A percentile compares a stretch with the other conserved stretches of the same genome.
Conservation (phyloP, 2,113 vertebrate genomes). For the Lepus europaeus region DNA sequence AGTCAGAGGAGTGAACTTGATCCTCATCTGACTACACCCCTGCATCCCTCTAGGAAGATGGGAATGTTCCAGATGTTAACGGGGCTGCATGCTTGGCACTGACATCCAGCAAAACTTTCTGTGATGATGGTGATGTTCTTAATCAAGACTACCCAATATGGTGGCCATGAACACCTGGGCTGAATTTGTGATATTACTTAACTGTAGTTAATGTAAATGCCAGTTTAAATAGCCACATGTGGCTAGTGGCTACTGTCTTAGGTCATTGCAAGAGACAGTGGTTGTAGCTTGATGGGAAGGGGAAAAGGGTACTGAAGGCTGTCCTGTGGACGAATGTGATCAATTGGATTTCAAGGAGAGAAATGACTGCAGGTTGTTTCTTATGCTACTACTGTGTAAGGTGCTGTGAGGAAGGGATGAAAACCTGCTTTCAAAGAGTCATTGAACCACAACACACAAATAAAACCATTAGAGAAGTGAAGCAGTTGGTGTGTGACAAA, state of each 20-base stretch:
- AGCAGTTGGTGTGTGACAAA: neutral
- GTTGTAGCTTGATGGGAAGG: neutral
- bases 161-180: neutral
- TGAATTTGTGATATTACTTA: neutral
- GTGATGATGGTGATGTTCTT: neutral
- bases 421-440: neutral
- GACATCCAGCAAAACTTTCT: neutral
- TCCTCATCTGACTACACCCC: neutral
- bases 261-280: neutral
- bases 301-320: neutral
- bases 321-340: too few relatives aligned
- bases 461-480: neutral
- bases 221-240: neutral
- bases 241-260: neutral
- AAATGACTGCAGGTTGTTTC: neutral
- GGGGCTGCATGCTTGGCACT: neutral
- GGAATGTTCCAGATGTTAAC: neutral
- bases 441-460: rapidly evolving
- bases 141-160: neutral
- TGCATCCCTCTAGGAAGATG: neutral
- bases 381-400: neutral
- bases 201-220: neutral
- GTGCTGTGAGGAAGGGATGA: neutral
- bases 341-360: neutral
- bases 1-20: neutral